Evolutionary conservation across 1,140 invertebrate genomes (phyloP), one percentile per base, ranked within the genome.

Genomic region (Gonatopus flavifemur): DNA sequence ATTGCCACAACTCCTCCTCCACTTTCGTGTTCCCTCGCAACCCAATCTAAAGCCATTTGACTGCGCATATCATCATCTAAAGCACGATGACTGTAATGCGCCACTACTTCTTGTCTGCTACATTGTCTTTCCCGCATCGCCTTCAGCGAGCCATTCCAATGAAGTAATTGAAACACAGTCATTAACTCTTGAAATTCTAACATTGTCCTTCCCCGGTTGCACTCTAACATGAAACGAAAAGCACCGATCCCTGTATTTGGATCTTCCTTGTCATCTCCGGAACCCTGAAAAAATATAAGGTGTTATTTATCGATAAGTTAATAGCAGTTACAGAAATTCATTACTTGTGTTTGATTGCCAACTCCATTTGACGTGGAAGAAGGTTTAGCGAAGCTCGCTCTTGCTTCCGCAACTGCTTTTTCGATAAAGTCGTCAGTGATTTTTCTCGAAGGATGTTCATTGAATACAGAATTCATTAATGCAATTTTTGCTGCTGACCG

Each of bases 391-490:
- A 78, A 78, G 47, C 76, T 78, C 12, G 87, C 84, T 45, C 89
- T 81, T 2, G 93, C 93, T 78, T 96, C 93, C 8, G 87, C 85
- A 3, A 96, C 89, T 9, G 93, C 93, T 75, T 93, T 94, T 70
- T 94, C 90, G 31, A 96, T 95, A 72, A 96, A 96, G 60, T 95
- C 91, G 66, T 95, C 92, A 1, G 91, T 92, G 57, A 97, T 96
- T 58, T 90, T 86, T 63, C 94, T 79, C 0, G 92, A 94, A 9
- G 94, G 93, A 78, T 96, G 94, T 64, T 97, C 94, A 70, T 96
- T 97, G 72, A 96, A 96, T 2, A 97, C 93, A 4, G 93, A 96
- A 77, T 96, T 97, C 93, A 96, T 96, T 7, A 97, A 81, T 4
- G 94, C 94, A 46, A 97, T 96, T 81, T 96, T 96, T 1, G 94